phyloP scores from a whole-genome alignment of 2,113 vertebrate genomes.

The Nicator chloris region DNA sequence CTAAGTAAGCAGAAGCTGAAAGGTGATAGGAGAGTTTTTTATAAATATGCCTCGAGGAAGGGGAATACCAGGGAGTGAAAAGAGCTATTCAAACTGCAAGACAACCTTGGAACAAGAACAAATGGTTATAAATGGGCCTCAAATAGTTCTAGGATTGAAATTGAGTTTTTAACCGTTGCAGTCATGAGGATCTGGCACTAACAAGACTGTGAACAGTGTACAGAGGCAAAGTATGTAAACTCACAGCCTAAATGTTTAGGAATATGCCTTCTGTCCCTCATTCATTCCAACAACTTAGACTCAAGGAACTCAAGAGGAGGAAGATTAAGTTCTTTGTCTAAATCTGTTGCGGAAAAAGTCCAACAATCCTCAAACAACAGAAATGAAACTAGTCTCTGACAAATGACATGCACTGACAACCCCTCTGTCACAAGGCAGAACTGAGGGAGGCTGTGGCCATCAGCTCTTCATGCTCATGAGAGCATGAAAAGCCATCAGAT shows the following conservation, averaged over 20 bases:
- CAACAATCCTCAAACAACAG: background rate
- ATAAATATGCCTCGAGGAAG: background rate
- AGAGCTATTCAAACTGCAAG: background rate
- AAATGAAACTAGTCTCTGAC: background rate
- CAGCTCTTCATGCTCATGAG: background rate
- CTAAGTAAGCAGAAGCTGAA: background rate
- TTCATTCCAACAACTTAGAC: background rate
- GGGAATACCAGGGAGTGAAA: background rate
- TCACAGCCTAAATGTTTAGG: background rate
- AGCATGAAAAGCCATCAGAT: background rate
- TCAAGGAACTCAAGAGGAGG: background rate
- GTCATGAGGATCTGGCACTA: background rate
- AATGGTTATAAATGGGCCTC: background rate
- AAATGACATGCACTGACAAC: background rate
- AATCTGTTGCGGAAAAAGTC: background rate
- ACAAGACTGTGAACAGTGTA: background rate
- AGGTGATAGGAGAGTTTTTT: background rate
- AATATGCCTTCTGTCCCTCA: background rate
- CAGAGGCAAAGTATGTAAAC: background rate
- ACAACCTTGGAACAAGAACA: background rate
- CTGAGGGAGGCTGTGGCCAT: background rate
- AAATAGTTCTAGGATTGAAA: background rate
- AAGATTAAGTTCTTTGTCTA: background rate
- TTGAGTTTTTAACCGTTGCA: background rate
- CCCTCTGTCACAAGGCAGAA: background rate